phyloP scores from a whole-genome alignment of 2,888 invertebrate genomes.

The Heliconius hortense region DNA sequence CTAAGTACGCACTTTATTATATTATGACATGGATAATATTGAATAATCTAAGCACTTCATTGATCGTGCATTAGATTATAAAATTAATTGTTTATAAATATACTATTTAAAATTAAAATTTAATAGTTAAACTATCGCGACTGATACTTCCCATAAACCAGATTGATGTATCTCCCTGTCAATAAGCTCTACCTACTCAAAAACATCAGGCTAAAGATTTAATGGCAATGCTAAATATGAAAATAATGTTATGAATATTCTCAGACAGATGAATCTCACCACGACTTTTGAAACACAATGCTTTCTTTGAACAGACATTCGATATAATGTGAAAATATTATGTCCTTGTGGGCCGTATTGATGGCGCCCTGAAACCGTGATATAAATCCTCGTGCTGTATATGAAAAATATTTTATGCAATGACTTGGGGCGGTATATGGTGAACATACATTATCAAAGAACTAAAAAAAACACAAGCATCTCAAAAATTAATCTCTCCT shows the following conservation, averaged over 20 bases:
- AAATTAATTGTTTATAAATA: constrained; percentile 42
- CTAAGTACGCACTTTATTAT: constrained; percentile 4
- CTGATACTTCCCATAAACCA: constrained; percentile 66
- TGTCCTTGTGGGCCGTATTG: constrained; percentile 68
- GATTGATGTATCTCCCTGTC: constrained; percentile 67
- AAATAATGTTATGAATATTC: constrained; percentile 70
- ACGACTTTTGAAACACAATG: constrained; percentile 76
- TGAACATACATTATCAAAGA: constrained; percentile 31
- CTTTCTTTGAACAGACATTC: constrained; percentile 59
- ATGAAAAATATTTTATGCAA: constrained; percentile 45
- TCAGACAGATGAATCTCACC: constrained; percentile 74
- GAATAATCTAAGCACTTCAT: not conserved
- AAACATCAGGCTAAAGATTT: constrained; percentile 71
- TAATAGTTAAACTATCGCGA: constrained; percentile 54
- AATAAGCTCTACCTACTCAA: constrained; percentile 62
- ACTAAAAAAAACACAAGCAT: constrained; percentile 38
- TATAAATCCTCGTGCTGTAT: constrained; percentile 52
- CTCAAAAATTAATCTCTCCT: constrained; percentile 43
- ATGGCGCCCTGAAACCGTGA: constrained; percentile 61
- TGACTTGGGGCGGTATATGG: constrained; percentile 38
- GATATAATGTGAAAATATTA: constrained; percentile 64
- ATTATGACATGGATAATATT: constrained; percentile 5
- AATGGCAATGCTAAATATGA: constrained; percentile 69
- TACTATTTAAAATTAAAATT: constrained; percentile 52
- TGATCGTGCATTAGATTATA: not conserved